Evolutionary conservation across 1,140 invertebrate species (phyloP).

Genomic region (Hycleus cichorii): DNA sequence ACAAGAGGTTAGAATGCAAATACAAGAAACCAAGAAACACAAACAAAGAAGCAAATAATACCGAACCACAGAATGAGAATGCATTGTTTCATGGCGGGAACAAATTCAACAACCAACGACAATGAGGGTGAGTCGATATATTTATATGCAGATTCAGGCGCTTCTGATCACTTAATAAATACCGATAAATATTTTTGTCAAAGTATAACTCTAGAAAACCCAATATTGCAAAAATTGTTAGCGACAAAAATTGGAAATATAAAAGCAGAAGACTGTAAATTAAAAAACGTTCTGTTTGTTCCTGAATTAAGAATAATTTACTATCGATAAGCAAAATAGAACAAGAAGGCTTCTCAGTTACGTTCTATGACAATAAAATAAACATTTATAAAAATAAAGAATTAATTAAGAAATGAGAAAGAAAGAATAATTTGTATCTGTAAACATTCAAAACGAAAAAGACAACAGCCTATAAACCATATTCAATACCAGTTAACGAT

Average conservation of each 20-base stretch:
- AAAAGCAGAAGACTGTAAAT: constrained; percentile 7
- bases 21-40: neutral
- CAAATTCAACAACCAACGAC: neutral
- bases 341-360: constrained; percentile 1
- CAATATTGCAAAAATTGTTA: neutral
- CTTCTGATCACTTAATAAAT: neutral
- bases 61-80: neutral
- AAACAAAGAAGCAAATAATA: neutral
- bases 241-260: constrained; percentile 23
- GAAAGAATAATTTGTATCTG: constrained; percentile 3
- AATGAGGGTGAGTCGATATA: neutral
- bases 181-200: constrained; percentile 1
- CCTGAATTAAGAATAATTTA: neutral
- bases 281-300: constrained; percentile 3
- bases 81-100: neutral
- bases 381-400: neutral
- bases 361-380: constrained; percentile 1
- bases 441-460: neutral
- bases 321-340: constrained; percentile 9
- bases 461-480: neutral
- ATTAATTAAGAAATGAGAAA: neutral
- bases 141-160: neutral
- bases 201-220: neutral
- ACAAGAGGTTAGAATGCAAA: neutral
- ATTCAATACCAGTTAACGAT: neutral